Base-by-base conservation (phyloP, 2,113 vertebrate genomes). In the Camelus bactrianus region DNA sequence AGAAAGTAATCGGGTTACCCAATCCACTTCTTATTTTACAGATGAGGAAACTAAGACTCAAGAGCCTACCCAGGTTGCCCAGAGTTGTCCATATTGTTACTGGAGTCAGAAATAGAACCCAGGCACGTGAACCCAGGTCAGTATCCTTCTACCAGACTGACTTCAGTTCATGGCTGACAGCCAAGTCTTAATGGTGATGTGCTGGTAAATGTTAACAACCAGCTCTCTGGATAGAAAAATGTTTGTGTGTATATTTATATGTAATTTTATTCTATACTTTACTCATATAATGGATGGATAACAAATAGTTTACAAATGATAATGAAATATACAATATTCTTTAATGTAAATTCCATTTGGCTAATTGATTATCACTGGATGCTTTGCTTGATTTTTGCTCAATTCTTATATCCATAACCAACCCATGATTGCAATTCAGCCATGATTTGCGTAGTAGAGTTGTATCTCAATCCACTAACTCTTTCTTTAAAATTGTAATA, bases 321-420 rank as follows among this genome's bases (percentile, higher is more conserved):
- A 38, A 77, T 60, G 93, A 64, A 91, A 60, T 54, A 69, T 28
- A 70, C 8, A 94, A 24, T 79, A 62, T 30, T 85, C 22, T 76
- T 52, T 88, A 87, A 79, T 67, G 42, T 87, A 80, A 86, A 88
- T 88, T 54, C 42, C 16, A 30, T 30, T 70, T 50, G n/a, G 16
- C 28, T 38, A 75, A 56, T n/a, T 72, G 35, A 89, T 92, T 96
- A 35, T 95, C 56, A 92, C 2, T 28, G n/a, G 89, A 87, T 46
- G 56, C 32, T 73, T 42, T 48, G 50, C 30, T 62, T 56, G 24
- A 94, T 38, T 90, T 97, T 87, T 96, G 38, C 22, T 83, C 17
- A 87, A 6, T 83, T 73, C 28, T 79, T 67, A 4, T 26, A 90
- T 11, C 24, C 14, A 54, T 82, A 77, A 73, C 19, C 65, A 97